A percentile compares a stretch with the other conserved stretches of the same genome.
Conservation (phyloP, 2,797 vertebrate species). For the Tenualosa ilisha region DNA sequence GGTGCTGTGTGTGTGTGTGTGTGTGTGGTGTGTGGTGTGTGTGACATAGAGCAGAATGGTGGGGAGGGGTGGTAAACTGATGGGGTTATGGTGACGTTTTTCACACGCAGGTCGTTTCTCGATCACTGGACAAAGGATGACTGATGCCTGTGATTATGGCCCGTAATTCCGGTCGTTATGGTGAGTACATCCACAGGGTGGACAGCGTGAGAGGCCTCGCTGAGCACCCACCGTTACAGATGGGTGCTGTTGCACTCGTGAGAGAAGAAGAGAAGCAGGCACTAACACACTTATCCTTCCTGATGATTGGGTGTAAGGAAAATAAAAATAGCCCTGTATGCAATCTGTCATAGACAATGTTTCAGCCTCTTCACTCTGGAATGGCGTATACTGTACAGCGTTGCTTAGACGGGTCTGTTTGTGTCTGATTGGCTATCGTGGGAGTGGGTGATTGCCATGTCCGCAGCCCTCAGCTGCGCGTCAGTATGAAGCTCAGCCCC, state of each 20-base stretch:
- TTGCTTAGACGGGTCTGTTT: neutral
- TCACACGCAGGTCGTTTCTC: conserved; percentile 58
- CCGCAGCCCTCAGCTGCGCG: neutral
- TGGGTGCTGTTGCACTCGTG: neutral
- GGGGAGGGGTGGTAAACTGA: no score
- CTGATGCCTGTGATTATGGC: conserved; percentile 56
- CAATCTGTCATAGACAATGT: neutral
- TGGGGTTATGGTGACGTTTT: conserved; percentile 59
- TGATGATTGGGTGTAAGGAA: neutral
- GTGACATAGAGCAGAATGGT: conserved; percentile 43
- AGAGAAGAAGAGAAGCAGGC: neutral
- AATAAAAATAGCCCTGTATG: neutral
- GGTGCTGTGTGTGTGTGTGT: conserved; percentile 41
- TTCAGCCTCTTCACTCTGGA: neutral
- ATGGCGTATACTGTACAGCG: neutral
- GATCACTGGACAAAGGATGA: conserved; percentile 63
- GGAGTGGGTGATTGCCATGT: neutral
- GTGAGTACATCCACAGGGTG: neutral
- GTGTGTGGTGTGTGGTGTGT: conserved; percentile 36
- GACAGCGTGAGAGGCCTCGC: neutral
- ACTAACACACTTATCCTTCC: neutral
- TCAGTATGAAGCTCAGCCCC: neutral
- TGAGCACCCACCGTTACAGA: neutral
- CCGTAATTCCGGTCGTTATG: conserved; percentile 34
- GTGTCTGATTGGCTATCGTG: neutral